Conservation (phyloP, 2,888 invertebrate species). For the Lycia hirtaria region DNA sequence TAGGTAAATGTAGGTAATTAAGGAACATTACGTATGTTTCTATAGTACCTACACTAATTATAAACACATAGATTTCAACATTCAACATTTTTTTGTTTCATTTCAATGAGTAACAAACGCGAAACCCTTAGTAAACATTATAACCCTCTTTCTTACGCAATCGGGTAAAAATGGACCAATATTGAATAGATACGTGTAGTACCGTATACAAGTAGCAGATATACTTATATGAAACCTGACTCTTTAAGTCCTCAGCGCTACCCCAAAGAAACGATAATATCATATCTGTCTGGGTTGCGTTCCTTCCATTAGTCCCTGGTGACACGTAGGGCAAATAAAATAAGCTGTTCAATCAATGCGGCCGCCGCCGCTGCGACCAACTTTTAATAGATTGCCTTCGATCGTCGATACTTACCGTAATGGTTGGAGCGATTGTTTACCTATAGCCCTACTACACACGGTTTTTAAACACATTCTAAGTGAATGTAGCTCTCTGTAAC, state of each 20-base stretch:
- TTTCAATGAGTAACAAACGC: too few species aligned
- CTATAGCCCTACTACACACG: slow-evolving; percentile 20
- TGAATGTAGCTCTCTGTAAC: neutral
- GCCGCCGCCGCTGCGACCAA: slow-evolving; percentile 60
- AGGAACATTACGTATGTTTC: too few species aligned
- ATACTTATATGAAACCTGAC: neutral
- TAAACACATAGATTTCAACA: too few species aligned
- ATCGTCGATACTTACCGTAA: slow-evolving; percentile 69
- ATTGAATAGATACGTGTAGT: too few species aligned
- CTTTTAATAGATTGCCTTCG: slow-evolving; percentile 77
- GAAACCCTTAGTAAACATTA: too few species aligned
- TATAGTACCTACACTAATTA: too few species aligned
- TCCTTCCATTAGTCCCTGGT: slow-evolving; percentile 51
- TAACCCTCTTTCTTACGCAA: too few species aligned
- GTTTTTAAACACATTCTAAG: neutral
- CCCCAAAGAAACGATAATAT: slow-evolving; percentile 22
- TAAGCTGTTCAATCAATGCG: slow-evolving; percentile 72
- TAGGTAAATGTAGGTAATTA: too few species aligned
- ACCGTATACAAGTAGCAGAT: too few species aligned
- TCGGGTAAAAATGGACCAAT: too few species aligned
- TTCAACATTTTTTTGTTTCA: too few species aligned
- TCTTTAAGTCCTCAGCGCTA: neutral
- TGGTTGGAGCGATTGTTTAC: slow-evolving; percentile 60
- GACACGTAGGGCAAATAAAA: slow-evolving; percentile 65
- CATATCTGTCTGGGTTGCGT: slow-evolving; percentile 29